phyloP scores from a whole-genome alignment of 92 coral and sea anemone species.

The Micromussa lordhowensis region DNA sequence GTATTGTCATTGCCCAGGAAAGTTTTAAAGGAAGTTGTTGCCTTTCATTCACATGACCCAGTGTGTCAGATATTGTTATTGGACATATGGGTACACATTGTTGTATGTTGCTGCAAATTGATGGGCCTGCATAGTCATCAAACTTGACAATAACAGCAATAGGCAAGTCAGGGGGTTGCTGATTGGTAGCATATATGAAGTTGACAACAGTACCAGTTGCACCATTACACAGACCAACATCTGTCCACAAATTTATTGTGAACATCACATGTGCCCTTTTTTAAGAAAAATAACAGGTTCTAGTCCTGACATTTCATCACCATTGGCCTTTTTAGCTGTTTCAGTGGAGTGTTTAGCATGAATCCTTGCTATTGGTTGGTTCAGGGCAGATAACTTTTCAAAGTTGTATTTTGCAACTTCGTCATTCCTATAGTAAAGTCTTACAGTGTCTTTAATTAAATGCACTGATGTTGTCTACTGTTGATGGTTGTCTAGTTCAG shows the following conservation, averaged over 20 bases:
- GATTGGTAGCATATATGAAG: slow-evolving; percentile 11
- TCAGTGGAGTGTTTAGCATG: background rate
- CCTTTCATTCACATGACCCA: background rate
- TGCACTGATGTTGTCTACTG: slow-evolving; percentile 38
- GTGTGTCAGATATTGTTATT: background rate
- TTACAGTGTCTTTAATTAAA: slow-evolving; percentile 54
- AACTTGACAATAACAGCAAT: slow-evolving; percentile 26
- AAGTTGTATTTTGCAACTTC: slow-evolving; percentile 54
- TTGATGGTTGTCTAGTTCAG: slow-evolving; percentile 64
- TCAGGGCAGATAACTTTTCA: slow-evolving; percentile 51
- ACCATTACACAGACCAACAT: too few species aligned
- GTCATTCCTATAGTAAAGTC: slow-evolving; percentile 46
- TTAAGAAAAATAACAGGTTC: background rate
- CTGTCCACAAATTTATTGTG: too few species aligned
- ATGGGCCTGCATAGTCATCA: slow-evolving; percentile 27
- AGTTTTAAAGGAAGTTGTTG: slow-evolving; percentile 16
- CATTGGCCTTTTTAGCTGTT: background rate
- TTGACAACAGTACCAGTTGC: slow-evolving; percentile 13
- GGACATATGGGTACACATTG: slow-evolving; percentile 21
- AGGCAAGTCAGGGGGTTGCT: slow-evolving; percentile 37
- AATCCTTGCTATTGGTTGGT: slow-evolving; percentile 41
- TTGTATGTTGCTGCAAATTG: too few species aligned
- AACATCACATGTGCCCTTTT: too few species aligned
- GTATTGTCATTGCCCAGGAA: background rate
- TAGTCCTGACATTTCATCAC: slow-evolving; percentile 46